Percentiles rank a stretch among this genome's conserved stretches.
These are phyloP conservation scores for Colaptes auratus DNA, from an alignment of 2,113 vertebrate species.

Conservation along the genomic window DNA sequence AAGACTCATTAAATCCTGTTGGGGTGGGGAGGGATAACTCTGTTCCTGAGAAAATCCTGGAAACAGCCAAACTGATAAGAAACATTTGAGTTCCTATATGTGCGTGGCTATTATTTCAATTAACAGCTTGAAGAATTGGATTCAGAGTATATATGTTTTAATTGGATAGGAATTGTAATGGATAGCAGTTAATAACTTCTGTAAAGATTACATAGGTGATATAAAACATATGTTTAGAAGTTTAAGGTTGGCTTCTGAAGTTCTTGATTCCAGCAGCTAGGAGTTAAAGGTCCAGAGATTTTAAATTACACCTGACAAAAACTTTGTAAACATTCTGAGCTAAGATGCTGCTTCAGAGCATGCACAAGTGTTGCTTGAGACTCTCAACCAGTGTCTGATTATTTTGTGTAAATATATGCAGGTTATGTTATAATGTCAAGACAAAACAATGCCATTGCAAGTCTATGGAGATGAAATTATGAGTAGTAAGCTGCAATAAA, in stretches of 20 bases:
- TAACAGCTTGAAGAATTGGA: background rate
- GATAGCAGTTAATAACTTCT: background rate
- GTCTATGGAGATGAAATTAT: constrained; percentile 10
- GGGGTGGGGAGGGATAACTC: rapidly evolving
- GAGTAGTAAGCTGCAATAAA: constrained; percentile 37
- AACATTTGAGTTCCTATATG: background rate
- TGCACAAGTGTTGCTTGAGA: background rate
- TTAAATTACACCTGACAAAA: background rate
- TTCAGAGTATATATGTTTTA: background rate
- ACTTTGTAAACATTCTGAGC: background rate
- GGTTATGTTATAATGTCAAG: constrained; percentile 28
- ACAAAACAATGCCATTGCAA: constrained; percentile 37
- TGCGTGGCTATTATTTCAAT: background rate
- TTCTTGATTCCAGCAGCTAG: background rate
- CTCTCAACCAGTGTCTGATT: background rate
- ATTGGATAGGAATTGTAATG: background rate
- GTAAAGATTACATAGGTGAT: background rate
- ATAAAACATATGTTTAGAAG: background rate
- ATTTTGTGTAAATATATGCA: constrained; percentile 53
- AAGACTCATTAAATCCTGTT: rapidly evolving
- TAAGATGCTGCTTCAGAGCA: background rate
- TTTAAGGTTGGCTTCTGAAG: background rate
- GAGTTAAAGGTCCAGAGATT: background rate
- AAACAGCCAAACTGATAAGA: background rate
- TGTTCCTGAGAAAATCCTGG: background rate